These are phyloP conservation scores for Sebastes minor DNA, from an alignment of 2,797 vertebrate species.

Conservation along the genomic window DNA sequence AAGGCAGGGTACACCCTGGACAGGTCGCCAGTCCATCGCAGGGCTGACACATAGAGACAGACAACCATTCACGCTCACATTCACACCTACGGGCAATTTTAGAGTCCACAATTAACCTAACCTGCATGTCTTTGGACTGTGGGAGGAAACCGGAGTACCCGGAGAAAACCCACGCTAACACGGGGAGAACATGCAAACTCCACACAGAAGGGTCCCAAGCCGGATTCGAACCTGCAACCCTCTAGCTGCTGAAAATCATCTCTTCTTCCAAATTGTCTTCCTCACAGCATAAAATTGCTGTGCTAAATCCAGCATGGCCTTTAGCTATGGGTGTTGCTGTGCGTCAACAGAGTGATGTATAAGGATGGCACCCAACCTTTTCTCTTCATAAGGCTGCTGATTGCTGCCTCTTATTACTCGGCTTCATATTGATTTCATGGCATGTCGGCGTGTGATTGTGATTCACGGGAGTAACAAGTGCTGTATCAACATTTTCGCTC, in stretches of 20 bases:
- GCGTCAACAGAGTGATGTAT: constrained; percentile 59
- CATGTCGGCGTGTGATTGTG: constrained; percentile 46
- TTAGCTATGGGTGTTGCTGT: constrained; percentile 46
- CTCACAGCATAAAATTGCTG: constrained; percentile 37
- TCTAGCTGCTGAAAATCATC: constrained; percentile 21
- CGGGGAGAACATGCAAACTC: no score
- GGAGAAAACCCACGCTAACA: no score
- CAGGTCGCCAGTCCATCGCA: no score
- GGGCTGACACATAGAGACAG: no score
- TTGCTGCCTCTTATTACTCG: constrained; percentile 63
- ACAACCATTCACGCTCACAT: no score
- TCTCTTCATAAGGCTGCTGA: constrained; percentile 50
- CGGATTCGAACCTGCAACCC: no score
- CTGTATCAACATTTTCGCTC: constrained; percentile 66
- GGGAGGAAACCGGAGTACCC: no score
- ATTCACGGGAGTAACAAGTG: constrained; percentile 57
- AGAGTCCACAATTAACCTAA: no score
- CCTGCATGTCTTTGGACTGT: no score
- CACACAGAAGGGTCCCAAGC: no score
- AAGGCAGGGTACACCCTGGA: no score
- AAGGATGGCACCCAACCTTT: constrained; percentile 29
- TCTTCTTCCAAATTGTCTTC: constrained; percentile 34
- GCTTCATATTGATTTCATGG: constrained; percentile 75
- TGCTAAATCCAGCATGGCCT: constrained; percentile 57
- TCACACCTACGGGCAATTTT: no score